Conservation (phyloP, 2,888 invertebrate species). For the Ernsta delagoae region DNA sequence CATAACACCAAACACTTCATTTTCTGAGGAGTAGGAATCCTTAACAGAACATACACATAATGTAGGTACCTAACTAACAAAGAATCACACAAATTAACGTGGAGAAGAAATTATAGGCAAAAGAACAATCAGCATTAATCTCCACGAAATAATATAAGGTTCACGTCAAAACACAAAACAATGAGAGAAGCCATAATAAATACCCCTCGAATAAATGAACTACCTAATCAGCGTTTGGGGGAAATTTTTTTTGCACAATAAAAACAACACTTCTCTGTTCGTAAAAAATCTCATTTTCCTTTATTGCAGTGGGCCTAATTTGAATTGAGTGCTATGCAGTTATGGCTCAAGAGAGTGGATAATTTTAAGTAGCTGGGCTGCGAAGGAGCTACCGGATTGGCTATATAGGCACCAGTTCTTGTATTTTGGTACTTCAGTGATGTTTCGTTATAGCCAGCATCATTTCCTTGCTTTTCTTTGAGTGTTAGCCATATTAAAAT, state of each 20-base stretch:
- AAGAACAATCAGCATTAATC: slow-evolving; percentile 28
- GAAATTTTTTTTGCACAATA: slow-evolving; percentile 70
- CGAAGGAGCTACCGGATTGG: slow-evolving; percentile 30
- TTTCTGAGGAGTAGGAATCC: too few relatives aligned
- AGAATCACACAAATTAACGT: background rate
- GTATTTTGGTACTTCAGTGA: background rate
- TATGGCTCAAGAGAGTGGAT: slow-evolving; percentile 82
- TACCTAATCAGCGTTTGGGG: slow-evolving; percentile 70
- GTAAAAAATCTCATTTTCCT: slow-evolving; percentile 82
- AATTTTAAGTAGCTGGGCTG: slow-evolving; percentile 71
- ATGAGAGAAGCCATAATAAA: slow-evolving; percentile 76
- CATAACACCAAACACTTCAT: too few relatives aligned
- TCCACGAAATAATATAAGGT: slow-evolving; percentile 31
- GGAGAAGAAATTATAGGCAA: slow-evolving; percentile 28
- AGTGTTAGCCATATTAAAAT: background rate
- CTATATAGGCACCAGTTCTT: slow-evolving; percentile 8
- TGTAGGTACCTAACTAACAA: too few relatives aligned
- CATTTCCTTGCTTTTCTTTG: slow-evolving; percentile 3
- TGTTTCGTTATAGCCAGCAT: background rate
- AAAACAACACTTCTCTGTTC: slow-evolving; percentile 78
- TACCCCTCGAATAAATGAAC: slow-evolving; percentile 75
- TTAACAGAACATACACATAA: too few relatives aligned
- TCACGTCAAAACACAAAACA: slow-evolving; percentile 45
- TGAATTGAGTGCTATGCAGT: slow-evolving; percentile 83
- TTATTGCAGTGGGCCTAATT: slow-evolving; percentile 81